These are phyloP conservation scores for Rana temporaria DNA, from an alignment of 2,113 vertebrate species.

Conservation along the genomic window DNA sequence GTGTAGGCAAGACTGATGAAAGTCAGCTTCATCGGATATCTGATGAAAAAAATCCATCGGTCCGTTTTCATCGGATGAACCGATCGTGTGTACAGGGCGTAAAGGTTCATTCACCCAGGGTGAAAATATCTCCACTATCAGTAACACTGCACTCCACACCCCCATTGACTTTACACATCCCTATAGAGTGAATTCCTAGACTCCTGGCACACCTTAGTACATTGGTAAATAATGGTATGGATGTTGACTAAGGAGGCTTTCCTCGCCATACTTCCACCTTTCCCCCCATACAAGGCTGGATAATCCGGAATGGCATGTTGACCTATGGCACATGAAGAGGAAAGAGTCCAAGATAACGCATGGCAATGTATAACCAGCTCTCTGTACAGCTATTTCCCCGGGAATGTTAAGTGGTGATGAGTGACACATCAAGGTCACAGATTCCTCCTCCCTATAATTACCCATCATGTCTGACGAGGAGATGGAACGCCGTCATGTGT, in stretches of 20 bases:
- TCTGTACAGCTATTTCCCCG: conserved; percentile 21
- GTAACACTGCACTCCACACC: background rate
- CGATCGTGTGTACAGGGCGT: too few relatives aligned
- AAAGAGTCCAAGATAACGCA: conserved; percentile 26
- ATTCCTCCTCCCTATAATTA: conserved; percentile 28
- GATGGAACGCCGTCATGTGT: conserved; percentile 24
- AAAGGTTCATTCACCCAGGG: too few relatives aligned
- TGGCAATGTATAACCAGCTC: conserved; percentile 39
- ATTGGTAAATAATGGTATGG: background rate
- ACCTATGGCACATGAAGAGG: conserved; percentile 19
- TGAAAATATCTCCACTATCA: background rate
- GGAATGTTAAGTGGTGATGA: conserved; percentile 50
- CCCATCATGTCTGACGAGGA: background rate
- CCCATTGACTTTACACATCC: background rate
- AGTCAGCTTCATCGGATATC: too few relatives aligned
- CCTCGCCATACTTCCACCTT: background rate
- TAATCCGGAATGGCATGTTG: conserved; percentile 29
- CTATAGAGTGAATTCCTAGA: background rate
- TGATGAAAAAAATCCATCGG: too few relatives aligned
- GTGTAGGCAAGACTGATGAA: too few relatives aligned
- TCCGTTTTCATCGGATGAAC: too few relatives aligned
- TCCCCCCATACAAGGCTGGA: conserved; percentile 4
- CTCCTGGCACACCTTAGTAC: background rate
- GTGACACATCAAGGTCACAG: conserved; percentile 44
- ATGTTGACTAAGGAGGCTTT: conserved; percentile 1